A percentile compares a stretch with the other conserved stretches of the same genome.
Conservation (phyloP, 2,888 invertebrate genomes). For the Empis stercorea region DNA sequence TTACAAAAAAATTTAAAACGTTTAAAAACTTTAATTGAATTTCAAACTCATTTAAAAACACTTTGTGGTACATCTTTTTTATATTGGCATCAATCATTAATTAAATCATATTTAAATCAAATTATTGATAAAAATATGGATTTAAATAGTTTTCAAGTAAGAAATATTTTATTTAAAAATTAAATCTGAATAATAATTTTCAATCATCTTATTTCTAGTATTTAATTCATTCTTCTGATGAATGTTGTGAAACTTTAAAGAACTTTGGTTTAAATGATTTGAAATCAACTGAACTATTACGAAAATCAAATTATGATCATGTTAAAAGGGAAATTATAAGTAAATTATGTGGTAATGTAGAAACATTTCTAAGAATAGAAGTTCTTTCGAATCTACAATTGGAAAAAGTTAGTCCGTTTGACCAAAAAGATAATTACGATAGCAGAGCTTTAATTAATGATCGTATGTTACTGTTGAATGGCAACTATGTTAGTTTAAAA, state of each 20-base stretch:
- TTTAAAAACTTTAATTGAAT: constrained; percentile 48
- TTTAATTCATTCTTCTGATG: constrained; percentile 38
- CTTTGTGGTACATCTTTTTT: constrained; percentile 65
- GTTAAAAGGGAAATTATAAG: constrained; percentile 47
- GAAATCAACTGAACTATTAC: constrained; percentile 20
- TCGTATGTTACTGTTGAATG: constrained; percentile 42
- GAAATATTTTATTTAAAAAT: not conserved
- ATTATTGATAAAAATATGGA: constrained; percentile 54
- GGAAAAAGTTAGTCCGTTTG: constrained; percentile 59
- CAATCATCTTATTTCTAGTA: constrained; percentile 35
- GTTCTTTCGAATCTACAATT: constrained; percentile 83
- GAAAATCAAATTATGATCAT: constrained; percentile 23
- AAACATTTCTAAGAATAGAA: constrained; percentile 82
- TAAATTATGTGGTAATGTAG: constrained; percentile 73
- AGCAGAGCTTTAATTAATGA: constrained; percentile 47
- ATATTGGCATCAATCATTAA: constrained; percentile 66
- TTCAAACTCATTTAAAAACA: constrained; percentile 43
- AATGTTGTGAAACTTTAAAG: constrained; percentile 26
- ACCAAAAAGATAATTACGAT: constrained; percentile 42
- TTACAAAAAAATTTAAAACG: constrained; percentile 50
- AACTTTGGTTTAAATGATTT: constrained; percentile 16
- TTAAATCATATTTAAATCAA: constrained; percentile 64
- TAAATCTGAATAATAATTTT: not conserved
- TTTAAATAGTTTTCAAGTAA: constrained; percentile 34
- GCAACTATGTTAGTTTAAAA: constrained; percentile 48